These are phyloP conservation scores for Falco naumanni DNA, from an alignment of 2,797 vertebrate genomes.

Conservation along the genomic window DNA sequence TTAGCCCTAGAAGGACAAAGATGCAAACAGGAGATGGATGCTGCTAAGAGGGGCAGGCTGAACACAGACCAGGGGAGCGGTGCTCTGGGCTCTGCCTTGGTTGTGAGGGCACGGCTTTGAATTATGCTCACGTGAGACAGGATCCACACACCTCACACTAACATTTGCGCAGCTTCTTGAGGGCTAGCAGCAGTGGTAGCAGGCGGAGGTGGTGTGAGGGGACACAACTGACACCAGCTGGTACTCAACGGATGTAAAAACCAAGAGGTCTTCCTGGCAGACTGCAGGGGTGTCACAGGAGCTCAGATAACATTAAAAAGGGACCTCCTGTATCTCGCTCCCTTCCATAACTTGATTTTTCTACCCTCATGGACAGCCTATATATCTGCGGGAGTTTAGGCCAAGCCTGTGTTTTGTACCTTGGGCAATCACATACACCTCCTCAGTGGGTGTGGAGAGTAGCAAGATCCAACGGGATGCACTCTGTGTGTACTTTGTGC, in stretches of 20 bases:
- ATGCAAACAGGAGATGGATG: background rate
- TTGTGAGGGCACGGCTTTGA: background rate
- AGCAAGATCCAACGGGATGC: background rate
- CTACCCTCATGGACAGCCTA: background rate
- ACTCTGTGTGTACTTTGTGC: background rate
- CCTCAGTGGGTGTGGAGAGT: background rate
- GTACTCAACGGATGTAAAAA: background rate
- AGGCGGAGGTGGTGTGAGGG: background rate
- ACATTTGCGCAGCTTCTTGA: background rate
- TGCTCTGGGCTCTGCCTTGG: background rate
- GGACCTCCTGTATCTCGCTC: background rate
- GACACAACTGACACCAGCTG: background rate
- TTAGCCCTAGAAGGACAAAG: background rate
- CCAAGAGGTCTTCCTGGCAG: background rate
- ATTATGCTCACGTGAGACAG: rapidly evolving
- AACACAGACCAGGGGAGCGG: rapidly evolving
- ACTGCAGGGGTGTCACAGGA: background rate
- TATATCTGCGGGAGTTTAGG: background rate
- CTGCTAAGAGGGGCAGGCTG: background rate
- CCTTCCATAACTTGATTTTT: background rate
- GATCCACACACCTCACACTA: background rate
- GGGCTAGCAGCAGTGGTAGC: background rate
- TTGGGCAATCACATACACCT: background rate
- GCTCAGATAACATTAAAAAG: background rate
- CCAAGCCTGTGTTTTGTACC: background rate